Evolutionary conservation across 2,888 invertebrate species (phyloP).

Genomic region (Thumatha senex): DNA sequence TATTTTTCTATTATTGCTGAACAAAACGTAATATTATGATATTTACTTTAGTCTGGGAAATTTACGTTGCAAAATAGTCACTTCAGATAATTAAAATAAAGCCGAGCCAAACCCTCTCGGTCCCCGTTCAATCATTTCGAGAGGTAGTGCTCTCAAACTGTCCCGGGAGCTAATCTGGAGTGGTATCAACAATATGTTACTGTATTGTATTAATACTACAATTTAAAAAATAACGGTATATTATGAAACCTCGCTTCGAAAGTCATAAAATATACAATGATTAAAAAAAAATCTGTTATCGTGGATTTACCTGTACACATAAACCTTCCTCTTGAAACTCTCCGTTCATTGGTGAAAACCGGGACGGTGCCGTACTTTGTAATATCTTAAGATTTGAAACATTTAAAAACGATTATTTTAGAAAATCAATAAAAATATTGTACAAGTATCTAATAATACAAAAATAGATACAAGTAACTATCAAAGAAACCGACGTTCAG

Average conservation of each 20-base stretch:
- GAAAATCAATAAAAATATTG: too few species aligned
- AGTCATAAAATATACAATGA: too few species aligned
- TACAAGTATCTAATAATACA: too few species aligned
- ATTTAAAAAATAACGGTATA: too few species aligned
- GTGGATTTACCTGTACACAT: too few species aligned
- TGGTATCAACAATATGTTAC: slow-evolving; percentile 53
- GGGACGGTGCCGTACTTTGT: too few species aligned
- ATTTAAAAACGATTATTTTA: too few species aligned
- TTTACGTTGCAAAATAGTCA: slow-evolving; percentile 77
- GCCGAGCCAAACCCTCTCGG: slow-evolving; percentile 70
- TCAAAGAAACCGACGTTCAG: not conserved
- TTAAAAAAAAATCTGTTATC: too few species aligned
- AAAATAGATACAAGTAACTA: not conserved
- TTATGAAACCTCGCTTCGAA: too few species aligned
- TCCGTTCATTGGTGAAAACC: too few species aligned
- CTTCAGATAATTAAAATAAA: slow-evolving; percentile 82
- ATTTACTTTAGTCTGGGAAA: slow-evolving; percentile 57
- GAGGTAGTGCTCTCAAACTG: slow-evolving; percentile 68
- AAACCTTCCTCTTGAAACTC: slow-evolving; percentile 26
- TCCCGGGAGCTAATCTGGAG: slow-evolving; percentile 65
- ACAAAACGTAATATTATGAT: slow-evolving; percentile 53
- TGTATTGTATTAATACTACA: too few species aligned
- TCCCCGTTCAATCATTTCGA: slow-evolving; percentile 82
- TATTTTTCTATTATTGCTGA: slow-evolving; percentile 46
- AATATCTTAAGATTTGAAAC: too few species aligned